These are phyloP conservation scores for Helostoma temminkii DNA, from an alignment of 2,797 vertebrate genomes.

Conservation along the genomic window DNA sequence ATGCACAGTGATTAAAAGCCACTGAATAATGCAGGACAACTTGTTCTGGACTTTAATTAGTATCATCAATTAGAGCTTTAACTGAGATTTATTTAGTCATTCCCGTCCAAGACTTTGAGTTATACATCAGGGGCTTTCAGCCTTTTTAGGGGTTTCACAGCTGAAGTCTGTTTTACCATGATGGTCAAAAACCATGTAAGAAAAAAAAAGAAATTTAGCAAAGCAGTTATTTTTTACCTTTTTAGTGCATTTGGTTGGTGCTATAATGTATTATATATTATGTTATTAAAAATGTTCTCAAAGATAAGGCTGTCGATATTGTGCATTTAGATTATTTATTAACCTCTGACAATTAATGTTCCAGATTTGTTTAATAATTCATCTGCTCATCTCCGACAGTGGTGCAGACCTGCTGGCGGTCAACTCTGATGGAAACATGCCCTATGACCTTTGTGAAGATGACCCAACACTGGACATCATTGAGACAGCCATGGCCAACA, in stretches of 20 bases:
- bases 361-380: constrained; percentile 20
- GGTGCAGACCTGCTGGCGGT: constrained; percentile 94
- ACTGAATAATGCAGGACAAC: constrained; percentile 41
- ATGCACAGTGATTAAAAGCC: constrained; percentile 33
- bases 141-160: not conserved
- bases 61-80: constrained; percentile 13
- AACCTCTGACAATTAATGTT: not conserved
- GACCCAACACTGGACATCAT: constrained; percentile 97
- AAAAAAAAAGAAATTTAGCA: not conserved
- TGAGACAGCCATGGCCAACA: constrained; percentile 97
- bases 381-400: constrained; percentile 73
- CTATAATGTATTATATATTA: too few species aligned
- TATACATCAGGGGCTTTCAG: constrained; percentile 16
- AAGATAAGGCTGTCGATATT: too few species aligned
- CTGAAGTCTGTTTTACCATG: not conserved
- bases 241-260: not conserved
- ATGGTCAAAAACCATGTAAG: constrained; percentile 4
- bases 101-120: constrained; percentile 1
- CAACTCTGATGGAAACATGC: constrained; percentile 99
- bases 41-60: constrained; percentile 36
- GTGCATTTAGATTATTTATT: constrained; percentile 6
- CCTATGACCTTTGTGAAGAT: constrained; percentile 97
- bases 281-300: too few species aligned
- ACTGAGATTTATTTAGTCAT: constrained; percentile 25
- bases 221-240: not conserved